Conservation (phyloP, 2,888 invertebrate species). For the Ctenicera cuprea region DNA sequence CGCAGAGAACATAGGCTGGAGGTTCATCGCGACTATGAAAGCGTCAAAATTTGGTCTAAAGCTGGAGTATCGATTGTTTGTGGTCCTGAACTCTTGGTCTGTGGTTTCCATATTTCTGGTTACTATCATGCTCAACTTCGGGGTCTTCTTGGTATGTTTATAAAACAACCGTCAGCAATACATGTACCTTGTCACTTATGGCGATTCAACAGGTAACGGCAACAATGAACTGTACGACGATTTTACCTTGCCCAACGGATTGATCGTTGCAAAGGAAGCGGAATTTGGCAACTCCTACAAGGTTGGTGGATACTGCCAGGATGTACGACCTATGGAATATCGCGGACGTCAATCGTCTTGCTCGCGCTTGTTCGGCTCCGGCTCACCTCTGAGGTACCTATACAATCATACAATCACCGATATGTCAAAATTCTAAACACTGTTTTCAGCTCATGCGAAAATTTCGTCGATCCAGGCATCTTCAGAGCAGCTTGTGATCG, state of each 20-base stretch:
- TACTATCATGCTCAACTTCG: constrained; percentile 91
- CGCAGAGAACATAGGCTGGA: constrained; percentile 75
- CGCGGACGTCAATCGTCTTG: constrained; percentile 75
- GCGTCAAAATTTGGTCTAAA: constrained; percentile 77
- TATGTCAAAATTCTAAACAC: no score
- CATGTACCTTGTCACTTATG: no score
- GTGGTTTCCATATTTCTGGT: constrained; percentile 84
- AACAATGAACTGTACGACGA: constrained; percentile 94
- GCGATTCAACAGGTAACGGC: constrained; percentile 82
- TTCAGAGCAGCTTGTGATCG: constrained; percentile 86
- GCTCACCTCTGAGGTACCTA: constrained; percentile 75
- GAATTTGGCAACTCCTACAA: constrained; percentile 87
- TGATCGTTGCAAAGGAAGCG: constrained; percentile 75
- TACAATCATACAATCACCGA: not conserved
- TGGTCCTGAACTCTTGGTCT: constrained; percentile 78
- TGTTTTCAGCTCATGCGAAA: constrained; percentile 71
- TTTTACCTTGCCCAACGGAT: constrained; percentile 83
- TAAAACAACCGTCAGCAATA: no score
- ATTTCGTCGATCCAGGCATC: constrained; percentile 74
- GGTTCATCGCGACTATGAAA: constrained; percentile 77
- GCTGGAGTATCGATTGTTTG: constrained; percentile 81
- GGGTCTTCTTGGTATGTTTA: constrained; percentile 87
- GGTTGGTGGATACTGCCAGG: constrained; percentile 77
- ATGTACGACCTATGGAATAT: constrained; percentile 74
- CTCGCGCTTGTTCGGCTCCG: constrained; percentile 81